Conservation (phyloP, 2,888 invertebrate genomes). For the Neoitamus cyanurus region DNA sequence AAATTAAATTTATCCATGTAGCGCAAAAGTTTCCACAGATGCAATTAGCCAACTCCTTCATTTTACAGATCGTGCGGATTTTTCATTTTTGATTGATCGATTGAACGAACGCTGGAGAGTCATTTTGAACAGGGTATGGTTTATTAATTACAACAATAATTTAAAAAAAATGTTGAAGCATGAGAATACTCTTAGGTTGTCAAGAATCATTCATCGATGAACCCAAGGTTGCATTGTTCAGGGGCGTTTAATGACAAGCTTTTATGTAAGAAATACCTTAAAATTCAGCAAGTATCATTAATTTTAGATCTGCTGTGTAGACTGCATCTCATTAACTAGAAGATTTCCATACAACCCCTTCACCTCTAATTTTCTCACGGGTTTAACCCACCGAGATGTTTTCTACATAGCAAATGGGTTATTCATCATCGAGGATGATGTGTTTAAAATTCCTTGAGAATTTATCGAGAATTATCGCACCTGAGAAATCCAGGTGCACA, state of each 20-base stretch:
- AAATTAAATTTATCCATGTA: no score
- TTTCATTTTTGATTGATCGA: no score
- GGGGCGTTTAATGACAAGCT: background rate
- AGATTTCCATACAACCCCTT: background rate
- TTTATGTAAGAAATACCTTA: background rate
- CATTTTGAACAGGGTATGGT: background rate
- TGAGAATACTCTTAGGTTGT: background rate
- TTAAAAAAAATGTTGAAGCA: background rate
- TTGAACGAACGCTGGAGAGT: no score
- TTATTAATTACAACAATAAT: background rate
- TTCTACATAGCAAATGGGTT: background rate
- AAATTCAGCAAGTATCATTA: background rate
- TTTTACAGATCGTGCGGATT: no score
- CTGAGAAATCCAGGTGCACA: background rate
- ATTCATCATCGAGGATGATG: background rate
- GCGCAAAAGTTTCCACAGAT: no score
- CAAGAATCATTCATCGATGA: background rate
- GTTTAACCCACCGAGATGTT: background rate
- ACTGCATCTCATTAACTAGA: background rate
- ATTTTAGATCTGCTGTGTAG: background rate
- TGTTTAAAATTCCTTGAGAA: background rate
- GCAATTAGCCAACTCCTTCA: no score
- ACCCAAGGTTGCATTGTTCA: background rate
- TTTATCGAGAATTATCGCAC: background rate
- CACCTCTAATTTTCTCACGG: background rate